phyloP scores from a whole-genome alignment of 2,113 vertebrate species.

The Polyodon spathula region DNA sequence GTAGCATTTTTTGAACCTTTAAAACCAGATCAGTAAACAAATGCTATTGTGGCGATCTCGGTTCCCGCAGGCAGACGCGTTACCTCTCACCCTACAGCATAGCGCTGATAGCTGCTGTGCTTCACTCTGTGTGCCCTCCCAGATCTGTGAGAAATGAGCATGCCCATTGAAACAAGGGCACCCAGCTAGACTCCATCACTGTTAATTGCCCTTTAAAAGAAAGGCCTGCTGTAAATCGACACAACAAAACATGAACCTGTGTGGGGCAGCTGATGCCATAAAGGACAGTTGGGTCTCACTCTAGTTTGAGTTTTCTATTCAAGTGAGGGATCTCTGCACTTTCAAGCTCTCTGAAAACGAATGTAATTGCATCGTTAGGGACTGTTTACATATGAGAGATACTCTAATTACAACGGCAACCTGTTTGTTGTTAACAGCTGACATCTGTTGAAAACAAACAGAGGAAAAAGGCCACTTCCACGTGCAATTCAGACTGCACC shows the following conservation, averaged over 20 bases:
- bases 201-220: conserved; percentile 43
- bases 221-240: conserved; percentile 36
- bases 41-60: too few species aligned
- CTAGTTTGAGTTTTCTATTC: conserved; percentile 29
- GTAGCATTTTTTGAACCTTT: too few species aligned
- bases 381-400: conserved; percentile 23
- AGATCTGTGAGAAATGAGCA: conserved; percentile 38
- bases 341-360: conserved; percentile 29
- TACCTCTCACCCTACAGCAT: too few species aligned
- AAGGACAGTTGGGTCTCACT: conserved; percentile 45
- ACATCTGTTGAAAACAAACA: conserved; percentile 39
- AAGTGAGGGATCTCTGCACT: conserved; percentile 21
- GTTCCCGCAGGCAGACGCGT: too few species aligned
- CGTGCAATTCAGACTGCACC: too few species aligned
- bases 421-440: conserved; percentile 37
- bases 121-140: conserved; percentile 29
- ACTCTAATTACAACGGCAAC: conserved; percentile 41
- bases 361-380: conserved; percentile 41
- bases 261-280: conserved; percentile 46
- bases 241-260: conserved; percentile 34
- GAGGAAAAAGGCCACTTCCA: too few species aligned
- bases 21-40: too few species aligned
- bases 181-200: conserved; percentile 41
- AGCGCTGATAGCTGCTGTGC: too few species aligned
- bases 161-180: conserved; percentile 41